These are phyloP conservation scores for Minunthozetes semirufus DNA, from an alignment of 2,888 invertebrate genomes.

Conservation along the genomic window DNA sequence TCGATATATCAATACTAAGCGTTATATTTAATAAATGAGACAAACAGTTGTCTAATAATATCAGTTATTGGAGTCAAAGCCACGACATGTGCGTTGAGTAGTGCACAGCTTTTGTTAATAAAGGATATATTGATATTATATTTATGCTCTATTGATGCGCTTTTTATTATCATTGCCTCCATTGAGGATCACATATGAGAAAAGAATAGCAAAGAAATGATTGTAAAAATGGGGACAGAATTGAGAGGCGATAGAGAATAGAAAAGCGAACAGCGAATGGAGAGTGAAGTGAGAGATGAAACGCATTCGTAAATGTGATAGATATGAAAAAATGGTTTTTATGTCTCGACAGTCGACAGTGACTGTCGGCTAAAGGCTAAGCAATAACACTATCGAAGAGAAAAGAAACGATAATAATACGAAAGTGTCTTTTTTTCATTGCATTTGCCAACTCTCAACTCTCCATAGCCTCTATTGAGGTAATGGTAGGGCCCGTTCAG, in stretches of 20 bases:
- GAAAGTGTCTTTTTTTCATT: not conserved
- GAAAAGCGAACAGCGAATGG: not conserved
- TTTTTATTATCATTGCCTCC: not conserved
- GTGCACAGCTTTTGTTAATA: not conserved
- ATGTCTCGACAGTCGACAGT: not conserved
- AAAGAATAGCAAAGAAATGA: constrained; percentile 4
- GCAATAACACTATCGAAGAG: not conserved
- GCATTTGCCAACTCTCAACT: not conserved
- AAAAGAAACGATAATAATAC: constrained; percentile 18
- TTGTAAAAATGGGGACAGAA: constrained; percentile 1
- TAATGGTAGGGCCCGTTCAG: constrained; percentile 3
- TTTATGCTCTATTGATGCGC: constrained; percentile 8
- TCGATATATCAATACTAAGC: not conserved
- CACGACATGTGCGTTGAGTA: not conserved
- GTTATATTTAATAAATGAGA: not conserved
- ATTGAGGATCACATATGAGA: not conserved
- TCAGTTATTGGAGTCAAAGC: not conserved
- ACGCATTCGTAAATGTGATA: not conserved
- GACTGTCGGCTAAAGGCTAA: too few relatives aligned
- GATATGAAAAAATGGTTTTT: constrained; percentile 2
- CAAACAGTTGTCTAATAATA: not conserved
- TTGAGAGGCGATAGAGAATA: not conserved
- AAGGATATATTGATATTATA: not conserved
- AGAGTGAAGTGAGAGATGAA: not conserved
- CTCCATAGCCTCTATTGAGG: not conserved